Evolutionary conservation across 2,888 invertebrate species (phyloP).

Genomic region (Macropis europaea): DNA sequence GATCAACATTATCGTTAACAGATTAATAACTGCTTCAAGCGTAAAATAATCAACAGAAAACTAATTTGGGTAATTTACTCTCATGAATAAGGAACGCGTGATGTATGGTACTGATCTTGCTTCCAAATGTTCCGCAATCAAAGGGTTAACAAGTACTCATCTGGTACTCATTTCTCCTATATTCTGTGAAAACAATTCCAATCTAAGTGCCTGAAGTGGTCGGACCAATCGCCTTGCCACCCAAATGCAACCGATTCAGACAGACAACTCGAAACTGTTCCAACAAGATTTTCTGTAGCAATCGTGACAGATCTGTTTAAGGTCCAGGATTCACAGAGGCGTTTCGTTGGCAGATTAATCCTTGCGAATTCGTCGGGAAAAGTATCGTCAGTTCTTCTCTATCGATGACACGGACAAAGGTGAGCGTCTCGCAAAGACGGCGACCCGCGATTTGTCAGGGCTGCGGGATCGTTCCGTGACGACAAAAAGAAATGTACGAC

Average conservation of each 20-base stretch:
- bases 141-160: no score
- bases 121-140: no score
- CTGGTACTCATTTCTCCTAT: no score
- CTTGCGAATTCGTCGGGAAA: slow-evolving; percentile 13
- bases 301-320: background rate
- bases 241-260: background rate
- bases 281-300: background rate
- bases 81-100: no score
- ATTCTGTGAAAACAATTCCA: no score
- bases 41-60: no score
- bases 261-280: background rate
- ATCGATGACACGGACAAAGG: slow-evolving; percentile 55
- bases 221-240: no score
- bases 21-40: no score
- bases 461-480: slow-evolving; percentile 35
- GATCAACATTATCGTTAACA: no score
- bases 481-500: slow-evolving; percentile 50
- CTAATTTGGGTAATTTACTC: no score
- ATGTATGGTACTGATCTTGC: no score
- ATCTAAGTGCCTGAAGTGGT: no score
- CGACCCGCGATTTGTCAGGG: slow-evolving; percentile 56
- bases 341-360: slow-evolving; percentile 44
- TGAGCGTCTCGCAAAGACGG: slow-evolving; percentile 38
- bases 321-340: background rate
- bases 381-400: slow-evolving; percentile 32